Conservation (phyloP, 2,888 invertebrate species). For the Protonemura montana region DNA sequence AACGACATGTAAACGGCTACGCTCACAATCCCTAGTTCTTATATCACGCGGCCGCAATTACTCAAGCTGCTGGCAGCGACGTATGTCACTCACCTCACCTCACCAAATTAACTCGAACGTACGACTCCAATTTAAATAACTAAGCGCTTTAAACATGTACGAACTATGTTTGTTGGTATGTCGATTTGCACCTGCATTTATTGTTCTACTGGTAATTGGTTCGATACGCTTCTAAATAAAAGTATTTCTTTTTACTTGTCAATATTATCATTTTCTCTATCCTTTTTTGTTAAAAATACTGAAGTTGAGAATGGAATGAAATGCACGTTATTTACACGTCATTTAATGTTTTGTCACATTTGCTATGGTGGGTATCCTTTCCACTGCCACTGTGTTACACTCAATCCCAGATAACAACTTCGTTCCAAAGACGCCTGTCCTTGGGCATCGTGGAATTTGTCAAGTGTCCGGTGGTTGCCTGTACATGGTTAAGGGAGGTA, state of each 20-base stretch:
- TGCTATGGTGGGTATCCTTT: no score
- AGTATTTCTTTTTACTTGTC: conserved; percentile 24
- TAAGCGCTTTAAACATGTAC: not conserved
- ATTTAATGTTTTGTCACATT: no score
- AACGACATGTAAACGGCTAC: conserved; percentile 53
- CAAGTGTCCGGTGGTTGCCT: no score
- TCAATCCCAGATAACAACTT: no score
- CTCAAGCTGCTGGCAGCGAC: not conserved
- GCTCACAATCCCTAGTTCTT: not conserved
- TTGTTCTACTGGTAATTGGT: not conserved
- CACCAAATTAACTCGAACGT: not conserved
- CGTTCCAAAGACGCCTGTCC: no score
- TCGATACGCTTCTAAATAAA: conserved; percentile 24
- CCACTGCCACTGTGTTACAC: no score
- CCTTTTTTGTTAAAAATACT: not conserved
- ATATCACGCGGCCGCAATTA: not conserved
- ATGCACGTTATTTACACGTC: no score
- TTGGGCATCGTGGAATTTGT: no score
- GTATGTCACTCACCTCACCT: not conserved
- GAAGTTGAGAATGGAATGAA: no score
- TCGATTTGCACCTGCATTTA: not conserved
- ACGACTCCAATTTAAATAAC: not conserved
- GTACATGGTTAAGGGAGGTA: no score
- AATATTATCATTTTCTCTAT: not conserved
- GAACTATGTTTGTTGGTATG: not conserved